Base-by-base conservation (phyloP, 1,140 invertebrate genomes). In the Campodea augens region DNA sequence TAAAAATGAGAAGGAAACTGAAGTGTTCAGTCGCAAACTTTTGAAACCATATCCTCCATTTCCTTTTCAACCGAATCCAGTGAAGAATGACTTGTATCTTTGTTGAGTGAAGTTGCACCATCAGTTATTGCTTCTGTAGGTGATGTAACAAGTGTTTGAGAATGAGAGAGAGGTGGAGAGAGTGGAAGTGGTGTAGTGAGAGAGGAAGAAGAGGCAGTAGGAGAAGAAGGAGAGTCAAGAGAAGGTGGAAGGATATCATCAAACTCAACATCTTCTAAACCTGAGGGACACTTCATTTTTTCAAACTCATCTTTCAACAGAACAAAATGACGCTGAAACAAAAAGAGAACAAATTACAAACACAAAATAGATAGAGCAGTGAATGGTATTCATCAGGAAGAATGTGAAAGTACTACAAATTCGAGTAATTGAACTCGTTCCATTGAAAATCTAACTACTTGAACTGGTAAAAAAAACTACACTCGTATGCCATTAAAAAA, bases 261-360 rank as follows among this genome's bases (percentile, higher is more conserved):
- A 48, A 71, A 73, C 47, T 79, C 60, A 51, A 78, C 77, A 53
- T 78, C 77, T 15, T 7, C 7, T 15, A 85, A 61, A 3, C 77
- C 77, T 37, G 71, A 63, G 3, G 81, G 81, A 7, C 77, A 74
- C 54, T 77, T 74, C 55, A 89, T 63, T 65, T 83, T 84, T 20
- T 74, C 71, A 49, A 86, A 61, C 61, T 85, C 81, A 60, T 83
- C 79, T 48, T 78, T 72, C 48, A 86, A 62, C 54, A 79, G 74
- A 49, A 75, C 75, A 60, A 81, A 86, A 58, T 85, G 77, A 44
- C 80, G 73, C 72, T 84, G 69, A 43, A 71, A 65, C 43, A 49
- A 32, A 42, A 36, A 18, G 1, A 10, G 27, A 20, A 15, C 40
- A 41, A 38, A 25, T 48, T 37, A 32, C n/a, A 45, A 20, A 39